Base-by-base conservation (phyloP, 30 jellyfish, hydroid and myxozoan species). In the Hydractinia echinata region DNA sequence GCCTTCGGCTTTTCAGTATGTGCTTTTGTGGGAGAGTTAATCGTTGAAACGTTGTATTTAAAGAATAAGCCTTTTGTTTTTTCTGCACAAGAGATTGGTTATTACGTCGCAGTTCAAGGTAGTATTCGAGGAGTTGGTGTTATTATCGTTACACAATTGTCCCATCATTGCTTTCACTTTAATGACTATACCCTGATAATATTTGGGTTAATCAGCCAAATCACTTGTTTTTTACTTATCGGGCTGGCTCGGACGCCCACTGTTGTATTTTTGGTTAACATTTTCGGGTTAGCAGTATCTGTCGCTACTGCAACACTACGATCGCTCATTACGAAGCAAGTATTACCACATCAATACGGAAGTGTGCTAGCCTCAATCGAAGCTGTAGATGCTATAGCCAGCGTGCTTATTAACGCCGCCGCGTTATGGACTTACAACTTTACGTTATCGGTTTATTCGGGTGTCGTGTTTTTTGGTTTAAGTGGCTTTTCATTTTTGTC, bases 301-400 rank as follows among this genome's bases (percentile, higher is more conserved):
- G 89, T 72, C 1, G 88, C 96, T 15, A 67, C 89, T 4, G 71
- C 96, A n/a, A 89, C 89, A 18, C 5, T 86, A 10, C 84, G 98
- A 13, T 83, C 98, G 4, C 77, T 92, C 9, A 85, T 87, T 10
- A 80, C 96, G 7, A 92, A 92, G 76, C 89, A 81, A 14, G 95
- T 92, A 10, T 77, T 90, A n/a, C 51, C 60, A 66, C 93, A 92
- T n/a, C 76, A 88, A n/a, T 91, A 92, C 64, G 95, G 98, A 5
- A 82, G 95, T 8, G 95, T 80, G 20, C 67, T 92, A 4, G 95
- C 93, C 11, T 87, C 89, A 21, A 52, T 92, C 51, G 98, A 86
- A 68, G 88, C 87, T n/a, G 39, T 79, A 51, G 96, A 92, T 72
- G 96, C 82, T 14, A 51, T 92, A 58, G 98, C 96, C 9, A 92